Evolutionary conservation across 2,888 invertebrate species (phyloP), one percentile per base, ranked within the genome.

Genomic region (Tineola bisselliella): DNA sequence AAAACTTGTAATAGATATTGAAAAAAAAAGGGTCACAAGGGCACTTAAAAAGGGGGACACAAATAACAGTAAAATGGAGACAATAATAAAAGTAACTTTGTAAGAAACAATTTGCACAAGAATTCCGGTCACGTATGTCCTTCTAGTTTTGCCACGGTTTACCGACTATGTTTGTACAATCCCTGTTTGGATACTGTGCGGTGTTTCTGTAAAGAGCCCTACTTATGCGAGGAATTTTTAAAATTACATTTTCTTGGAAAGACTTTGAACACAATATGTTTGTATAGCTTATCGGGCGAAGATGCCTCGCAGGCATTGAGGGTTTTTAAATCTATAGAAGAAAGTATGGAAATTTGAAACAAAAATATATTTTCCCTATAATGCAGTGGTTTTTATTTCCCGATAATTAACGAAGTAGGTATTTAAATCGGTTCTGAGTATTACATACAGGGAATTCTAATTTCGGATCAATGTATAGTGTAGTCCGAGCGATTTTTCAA

Each of bases 81-180:
- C 3, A 38, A 38, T 38, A 10, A 38, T n/a, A 38, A 48, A 25
- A 54, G 17, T 54, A 54, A 54, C 17, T 54, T 54, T 19, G 54
- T 48, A 54, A 54, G 54, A 54, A 54, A 54, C 54, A 54, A 54
- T 54, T 54, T 54, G 54, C 54, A 25, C 54, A 18, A 25, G 54
- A 19, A 54, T 54, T 18, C 54, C 25, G 54, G 54, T 54, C 54
- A 54, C 54, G 54, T 54, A 25, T 25, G 25, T 54, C 19, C 25
- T 25, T 54, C 19, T 54, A 54, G 54, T 54, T 54, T 54, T 25
- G 19, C 54, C 54, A 17, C 48, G 54, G 54, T 54, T 54, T 54
- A 54, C 54, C 54, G 54, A 54, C 54, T 54, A 18, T 54, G 54
- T 54, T 54, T 54, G 54, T 25, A 18, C 54, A 54, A 54, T 54